Evolutionary conservation across 1,140 invertebrate species (phyloP).

Genomic region (Pachypsylla venusta): DNA sequence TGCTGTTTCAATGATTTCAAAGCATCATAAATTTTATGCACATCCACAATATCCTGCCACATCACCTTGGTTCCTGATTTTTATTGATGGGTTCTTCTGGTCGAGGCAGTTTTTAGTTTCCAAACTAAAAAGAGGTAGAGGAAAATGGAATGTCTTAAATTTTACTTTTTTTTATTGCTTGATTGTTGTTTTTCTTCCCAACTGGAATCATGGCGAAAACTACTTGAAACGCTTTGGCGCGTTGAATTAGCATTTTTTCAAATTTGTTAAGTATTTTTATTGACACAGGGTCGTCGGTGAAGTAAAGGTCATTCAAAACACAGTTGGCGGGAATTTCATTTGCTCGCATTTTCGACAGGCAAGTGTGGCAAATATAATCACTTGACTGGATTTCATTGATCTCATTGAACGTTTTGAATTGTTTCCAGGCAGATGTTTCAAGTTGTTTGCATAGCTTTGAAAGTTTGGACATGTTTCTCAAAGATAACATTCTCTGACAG

Average conservation of each 20-base stretch:
- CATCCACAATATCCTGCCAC: conserved; percentile 19
- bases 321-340: not conserved
- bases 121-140: conserved; percentile 25
- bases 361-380: too few relatives aligned
- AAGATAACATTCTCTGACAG: conserved; percentile 20
- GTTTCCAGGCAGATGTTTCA: not conserved
- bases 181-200: conserved; percentile 23
- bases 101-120: conserved; percentile 23
- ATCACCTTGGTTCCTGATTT: conserved; percentile 21
- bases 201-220: conserved; percentile 24
- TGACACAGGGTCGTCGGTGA: conserved; percentile 13
- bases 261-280: conserved; percentile 22
- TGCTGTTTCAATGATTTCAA: conserved; percentile 18
- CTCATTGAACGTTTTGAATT: conserved; percentile 13
- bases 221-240: conserved; percentile 29
- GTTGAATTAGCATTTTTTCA: conserved; percentile 26
- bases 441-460: conserved; percentile 12
- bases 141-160: conserved; percentile 28
- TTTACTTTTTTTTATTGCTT: conserved; percentile 23
- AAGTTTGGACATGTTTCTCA: conserved; percentile 14
- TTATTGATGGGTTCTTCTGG: not conserved
- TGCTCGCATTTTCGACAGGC: not conserved
- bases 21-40: conserved; percentile 19
- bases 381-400: not conserved
- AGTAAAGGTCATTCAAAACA: conserved; percentile 18